A percentile compares a stretch with the other conserved stretches of the same genome.
Conservation (phyloP, 2,888 invertebrate genomes). For the Caenorhabditis panamensis region DNA sequence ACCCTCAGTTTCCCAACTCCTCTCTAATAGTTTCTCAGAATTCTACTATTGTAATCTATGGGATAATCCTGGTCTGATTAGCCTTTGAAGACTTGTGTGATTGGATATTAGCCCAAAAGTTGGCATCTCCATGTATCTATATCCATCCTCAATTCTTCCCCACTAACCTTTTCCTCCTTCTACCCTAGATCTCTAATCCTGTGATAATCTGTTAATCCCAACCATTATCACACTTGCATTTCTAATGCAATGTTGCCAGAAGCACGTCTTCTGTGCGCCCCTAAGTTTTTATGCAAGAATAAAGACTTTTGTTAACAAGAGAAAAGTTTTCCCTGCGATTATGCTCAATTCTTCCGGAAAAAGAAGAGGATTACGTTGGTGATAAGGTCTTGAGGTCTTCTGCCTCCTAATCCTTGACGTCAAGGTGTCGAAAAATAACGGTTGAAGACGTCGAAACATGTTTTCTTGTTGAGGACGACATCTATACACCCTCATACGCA, state of each 20-base stretch:
- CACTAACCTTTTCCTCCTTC: constrained; percentile 12
- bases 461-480: constrained; percentile 13
- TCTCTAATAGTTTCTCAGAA: neutral
- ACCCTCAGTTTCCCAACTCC: too few relatives aligned
- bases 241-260: constrained; percentile 30
- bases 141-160: constrained; percentile 17
- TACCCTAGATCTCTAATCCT: constrained; percentile 34
- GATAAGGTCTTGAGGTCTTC: constrained; percentile 9
- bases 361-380: constrained; percentile 12
- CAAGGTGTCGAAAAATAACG: constrained; percentile 6
- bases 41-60: neutral
- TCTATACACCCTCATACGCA: constrained; percentile 15
- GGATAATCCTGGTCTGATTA: constrained; percentile 19
- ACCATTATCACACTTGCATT: neutral
- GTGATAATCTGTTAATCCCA: neutral
- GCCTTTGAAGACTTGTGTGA: neutral
- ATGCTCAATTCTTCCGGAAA: neutral
- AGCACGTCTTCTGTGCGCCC: constrained; percentile 20
- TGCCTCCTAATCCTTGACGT: constrained; percentile 43
- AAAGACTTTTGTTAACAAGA: constrained; percentile 55
- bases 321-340: constrained; percentile 5
- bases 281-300: constrained; percentile 40
- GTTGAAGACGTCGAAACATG: constrained; percentile 17
- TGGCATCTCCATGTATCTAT: neutral
- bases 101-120: constrained; percentile 8